Percentiles rank a stretch among this genome's conserved stretches.
Conservation (phyloP, 2,797 vertebrate genomes). For the Periparus ater region DNA sequence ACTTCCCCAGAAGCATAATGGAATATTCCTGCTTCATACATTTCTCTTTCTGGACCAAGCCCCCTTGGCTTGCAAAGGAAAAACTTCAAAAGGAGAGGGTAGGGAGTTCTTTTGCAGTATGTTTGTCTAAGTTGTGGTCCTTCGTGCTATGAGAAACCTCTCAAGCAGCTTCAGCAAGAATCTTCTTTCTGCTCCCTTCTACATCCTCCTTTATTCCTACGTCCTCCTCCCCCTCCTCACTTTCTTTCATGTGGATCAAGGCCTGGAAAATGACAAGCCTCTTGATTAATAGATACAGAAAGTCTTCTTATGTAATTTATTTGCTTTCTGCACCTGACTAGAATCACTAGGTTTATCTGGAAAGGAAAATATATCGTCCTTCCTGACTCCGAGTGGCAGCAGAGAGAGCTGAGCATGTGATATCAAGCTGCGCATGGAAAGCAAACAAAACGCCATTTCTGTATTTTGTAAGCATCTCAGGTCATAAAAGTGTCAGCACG, state of each 20-base stretch:
- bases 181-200: neutral
- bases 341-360: conserved; percentile 73
- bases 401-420: conserved; percentile 74
- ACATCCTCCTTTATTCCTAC: neutral
- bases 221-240: conserved; percentile 10
- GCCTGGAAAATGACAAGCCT: conserved; percentile 75
- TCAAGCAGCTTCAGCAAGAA: conserved; percentile 25
- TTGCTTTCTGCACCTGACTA: conserved; percentile 82
- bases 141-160: neutral
- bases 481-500: conserved; percentile 82
- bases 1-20: neutral
- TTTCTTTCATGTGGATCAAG: conserved; percentile 79
- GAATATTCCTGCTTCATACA: neutral
- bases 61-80: neutral
- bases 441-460: conserved; percentile 72
- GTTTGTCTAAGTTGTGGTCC: conserved; percentile 28
- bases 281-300: conserved; percentile 76
- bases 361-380: conserved; percentile 77
- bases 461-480: conserved; percentile 76
- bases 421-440: conserved; percentile 78
- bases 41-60: neutral
- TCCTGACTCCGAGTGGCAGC: conserved; percentile 79
- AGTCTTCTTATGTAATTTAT: conserved; percentile 79
- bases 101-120: neutral
- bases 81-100: conserved; percentile 43